Evolutionary conservation across 2,797 vertebrate species (phyloP).

Genomic region (Tamandua tetradactyla): DNA sequence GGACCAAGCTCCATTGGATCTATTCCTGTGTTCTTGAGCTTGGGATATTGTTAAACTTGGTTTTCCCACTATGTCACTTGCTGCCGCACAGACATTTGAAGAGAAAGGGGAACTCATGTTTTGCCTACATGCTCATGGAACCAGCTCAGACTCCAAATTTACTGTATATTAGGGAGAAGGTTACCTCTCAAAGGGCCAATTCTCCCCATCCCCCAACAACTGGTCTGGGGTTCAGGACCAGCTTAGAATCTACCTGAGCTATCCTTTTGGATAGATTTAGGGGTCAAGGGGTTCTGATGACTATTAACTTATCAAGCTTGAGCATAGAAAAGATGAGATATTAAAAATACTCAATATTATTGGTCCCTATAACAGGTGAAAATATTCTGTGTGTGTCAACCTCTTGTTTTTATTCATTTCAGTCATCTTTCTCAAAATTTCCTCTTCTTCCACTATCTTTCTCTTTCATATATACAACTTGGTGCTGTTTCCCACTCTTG

Average conservation of each 20-base stretch:
- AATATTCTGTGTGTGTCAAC: not conserved
- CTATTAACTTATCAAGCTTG: not conserved
- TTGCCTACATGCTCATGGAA: not conserved
- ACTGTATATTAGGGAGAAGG: not conserved
- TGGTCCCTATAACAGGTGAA: constrained; percentile 12
- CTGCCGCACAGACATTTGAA: constrained; percentile 24
- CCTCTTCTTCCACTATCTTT: not conserved
- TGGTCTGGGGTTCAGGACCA: not conserved
- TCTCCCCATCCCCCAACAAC: not conserved
- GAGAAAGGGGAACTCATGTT: not conserved
- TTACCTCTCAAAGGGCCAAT: constrained; percentile 11
- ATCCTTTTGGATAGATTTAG: not conserved
- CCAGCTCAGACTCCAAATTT: not conserved
- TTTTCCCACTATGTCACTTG: not conserved
- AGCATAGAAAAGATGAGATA: not conserved
- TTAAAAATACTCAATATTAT: constrained; percentile 16
- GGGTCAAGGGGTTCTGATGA: not conserved
- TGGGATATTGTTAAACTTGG: constrained; percentile 17
- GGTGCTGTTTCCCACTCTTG: not conserved
- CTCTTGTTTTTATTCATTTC: constrained; percentile 24
- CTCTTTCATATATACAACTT: not conserved
- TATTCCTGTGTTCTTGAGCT: not conserved
- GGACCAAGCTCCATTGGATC: not conserved
- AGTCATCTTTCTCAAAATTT: constrained; percentile 26
- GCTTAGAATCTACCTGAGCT: not conserved